phyloP scores from a whole-genome alignment of 2,113 vertebrate species.

The Stigmatopora argus region DNA sequence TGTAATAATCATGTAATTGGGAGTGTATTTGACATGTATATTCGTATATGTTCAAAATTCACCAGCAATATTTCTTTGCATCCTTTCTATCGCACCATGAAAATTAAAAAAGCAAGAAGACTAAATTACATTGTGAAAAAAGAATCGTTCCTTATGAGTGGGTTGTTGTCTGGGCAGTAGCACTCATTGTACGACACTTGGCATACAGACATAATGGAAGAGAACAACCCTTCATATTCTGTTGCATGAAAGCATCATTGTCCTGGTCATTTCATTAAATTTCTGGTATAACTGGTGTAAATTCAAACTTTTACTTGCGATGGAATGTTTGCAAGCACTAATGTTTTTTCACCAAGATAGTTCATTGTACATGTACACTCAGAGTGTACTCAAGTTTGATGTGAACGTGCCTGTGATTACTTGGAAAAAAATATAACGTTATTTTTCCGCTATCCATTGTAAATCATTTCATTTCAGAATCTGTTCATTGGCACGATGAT shows the following conservation, averaged over 20 bases:
- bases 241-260: background rate
- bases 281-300: background rate
- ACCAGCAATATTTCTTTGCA: background rate
- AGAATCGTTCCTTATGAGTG: background rate
- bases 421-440: background rate
- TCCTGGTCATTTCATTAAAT: background rate
- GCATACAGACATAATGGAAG: background rate
- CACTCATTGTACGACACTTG: background rate
- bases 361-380: background rate
- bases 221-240: background rate
- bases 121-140: background rate
- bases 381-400: too few relatives aligned
- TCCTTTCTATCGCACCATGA: background rate
- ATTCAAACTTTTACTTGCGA: background rate
- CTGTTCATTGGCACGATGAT: background rate
- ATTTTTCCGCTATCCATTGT: background rate
- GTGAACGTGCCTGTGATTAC: background rate
- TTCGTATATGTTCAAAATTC: background rate
- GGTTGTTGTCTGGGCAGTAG: background rate
- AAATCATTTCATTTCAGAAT: too few relatives aligned
- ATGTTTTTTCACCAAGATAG: background rate
- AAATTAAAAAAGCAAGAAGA: background rate
- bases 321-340: background rate
- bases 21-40: background rate
- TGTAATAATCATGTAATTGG: background rate